Evolutionary conservation across 23 tunicate species (phyloP), one percentile per base, ranked within the genome.

Genomic region (Phallusia fumigata): DNA sequence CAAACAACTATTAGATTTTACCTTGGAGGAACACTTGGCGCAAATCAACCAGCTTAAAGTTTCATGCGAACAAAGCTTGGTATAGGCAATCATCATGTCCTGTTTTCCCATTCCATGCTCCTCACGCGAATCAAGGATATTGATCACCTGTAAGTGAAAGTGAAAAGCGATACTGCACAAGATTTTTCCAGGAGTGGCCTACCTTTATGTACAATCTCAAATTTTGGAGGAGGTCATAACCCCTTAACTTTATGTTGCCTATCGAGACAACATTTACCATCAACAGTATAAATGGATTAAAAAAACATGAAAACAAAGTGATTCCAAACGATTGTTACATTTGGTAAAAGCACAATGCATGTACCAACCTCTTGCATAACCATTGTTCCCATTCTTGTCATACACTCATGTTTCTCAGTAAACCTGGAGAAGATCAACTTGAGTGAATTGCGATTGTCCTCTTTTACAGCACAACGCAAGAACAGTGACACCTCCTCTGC

Each of bases 11-110:
- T n/a, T 0, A 40, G 10, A 40, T 28, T 80, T 79, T 75, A 91
- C 96, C 79, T 86, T 86, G 3, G 78, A 35, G 0, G 97, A 90
- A 51, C 97, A 92, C 49, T 76, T 75, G 31, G 87, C 84, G 76
- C 97, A 92, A 8, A 86, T 87, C 31, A 92, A 78, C 97, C 97
- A 92, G 76, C 97, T 87, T 18, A 92, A 36, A 0, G 97, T 81
- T 40, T 92, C 97, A 45, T 84, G 89, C 0, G 88, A 65, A 83
- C 88, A 87, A 16, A 92, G 86, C 45, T 79, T 75, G 19, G 45
- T 30, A 15, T 81, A 83, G 12, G 47, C 75, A 0, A 0, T 30
- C n/a, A 84, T 35, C 58, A 92, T 10, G 19, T 19, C 65, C 13
- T 64, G 65, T 50, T 92, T 92, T 0, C 74, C 28, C 34, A 72